phyloP scores from a whole-genome alignment of 2,888 invertebrate genomes.

The Amblyteles armatorius region DNA sequence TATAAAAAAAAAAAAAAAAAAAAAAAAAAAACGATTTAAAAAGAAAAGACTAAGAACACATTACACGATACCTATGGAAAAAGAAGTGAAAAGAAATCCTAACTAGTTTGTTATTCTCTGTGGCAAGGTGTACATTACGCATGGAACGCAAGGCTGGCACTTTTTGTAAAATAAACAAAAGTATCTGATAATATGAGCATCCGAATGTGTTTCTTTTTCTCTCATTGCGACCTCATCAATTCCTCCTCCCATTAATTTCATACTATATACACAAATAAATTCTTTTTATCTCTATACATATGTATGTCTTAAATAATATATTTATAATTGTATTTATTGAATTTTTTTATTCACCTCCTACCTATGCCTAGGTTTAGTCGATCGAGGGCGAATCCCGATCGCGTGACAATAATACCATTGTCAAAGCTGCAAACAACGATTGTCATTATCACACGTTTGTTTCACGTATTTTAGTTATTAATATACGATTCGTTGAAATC shows the following conservation, averaged over 20 bases:
- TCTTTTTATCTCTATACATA: slow-evolving; percentile 30
- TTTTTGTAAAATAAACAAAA: slow-evolving; percentile 68
- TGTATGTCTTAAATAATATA: slow-evolving; percentile 36
- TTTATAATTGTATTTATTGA: slow-evolving; percentile 42
- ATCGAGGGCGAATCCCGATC: slow-evolving; percentile 32
- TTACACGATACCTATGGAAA: slow-evolving; percentile 39
- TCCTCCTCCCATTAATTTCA: slow-evolving; percentile 16
- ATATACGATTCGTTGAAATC: not conserved
- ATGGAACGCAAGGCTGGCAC: slow-evolving; percentile 64
- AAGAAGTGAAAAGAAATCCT: slow-evolving; percentile 51
- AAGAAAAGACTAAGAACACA: slow-evolving; percentile 35
- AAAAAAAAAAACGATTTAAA: not conserved
- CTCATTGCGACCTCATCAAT: slow-evolving; percentile 15
- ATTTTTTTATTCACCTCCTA: slow-evolving; percentile 6
- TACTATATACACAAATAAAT: slow-evolving; percentile 61
- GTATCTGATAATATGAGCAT: slow-evolving; percentile 44
- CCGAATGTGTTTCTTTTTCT: slow-evolving; percentile 24
- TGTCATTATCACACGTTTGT: slow-evolving; percentile 59
- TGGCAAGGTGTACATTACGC: slow-evolving; percentile 67
- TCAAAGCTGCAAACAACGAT: slow-evolving; percentile 47
- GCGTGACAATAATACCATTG: slow-evolving; percentile 35
- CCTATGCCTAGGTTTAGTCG: slow-evolving; percentile 13
- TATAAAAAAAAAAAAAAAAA: not conserved
- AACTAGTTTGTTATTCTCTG: slow-evolving; percentile 67
- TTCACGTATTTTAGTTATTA: not conserved